Evolutionary conservation across 2,113 vertebrate species (phyloP), one percentile per base, ranked within the genome.

Genomic region (Brienomyrus brachyistius): DNA sequence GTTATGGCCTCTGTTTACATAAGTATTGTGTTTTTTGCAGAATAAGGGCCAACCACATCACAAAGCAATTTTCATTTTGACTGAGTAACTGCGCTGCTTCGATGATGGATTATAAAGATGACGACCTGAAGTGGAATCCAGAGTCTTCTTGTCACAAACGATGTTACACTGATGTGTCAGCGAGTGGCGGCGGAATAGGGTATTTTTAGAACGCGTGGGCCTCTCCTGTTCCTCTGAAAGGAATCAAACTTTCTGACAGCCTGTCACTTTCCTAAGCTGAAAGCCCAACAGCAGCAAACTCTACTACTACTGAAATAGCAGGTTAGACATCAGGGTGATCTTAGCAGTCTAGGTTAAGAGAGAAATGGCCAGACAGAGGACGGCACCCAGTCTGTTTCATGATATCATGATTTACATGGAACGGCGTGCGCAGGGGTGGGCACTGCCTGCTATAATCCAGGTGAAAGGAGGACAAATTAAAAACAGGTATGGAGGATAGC

Each of bases 401-500:
- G 40, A n/a, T 23, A 45, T n/a, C 35, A 11, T 4, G 40, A 27
- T 40, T 88, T 88, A 52, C 87, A 88, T 19, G 87, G 40, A 70
- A 27, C 0, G 23, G 9, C 6, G 11, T 35, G 23, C 0, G 1
- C 15, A 8, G 5, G 27, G 19, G 21, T 48, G 35, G 10, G 47
- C 19, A 43, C 7, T 93, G 94, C 92, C 94, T 70, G 86, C 90
- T 92, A 88, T 90, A 91, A 93, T 95, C 92, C 93, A 91, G 23
- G 56, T 93, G 91, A 94, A 91, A 89, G 84, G 90, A 90, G 87
- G 89, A 91, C 91, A 90, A 91, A 86, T 91, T 91, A 92, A 87
- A 54, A 86, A 11, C 91, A 89, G 85, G 50, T 50, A 91, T 90
- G 87, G 90, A 90, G 88, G 90, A 91, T 35, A 48, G 48, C n/a